Evolutionary conservation across 2,888 invertebrate genomes (phyloP).

Genomic region (Pediacus dermestoides): DNA sequence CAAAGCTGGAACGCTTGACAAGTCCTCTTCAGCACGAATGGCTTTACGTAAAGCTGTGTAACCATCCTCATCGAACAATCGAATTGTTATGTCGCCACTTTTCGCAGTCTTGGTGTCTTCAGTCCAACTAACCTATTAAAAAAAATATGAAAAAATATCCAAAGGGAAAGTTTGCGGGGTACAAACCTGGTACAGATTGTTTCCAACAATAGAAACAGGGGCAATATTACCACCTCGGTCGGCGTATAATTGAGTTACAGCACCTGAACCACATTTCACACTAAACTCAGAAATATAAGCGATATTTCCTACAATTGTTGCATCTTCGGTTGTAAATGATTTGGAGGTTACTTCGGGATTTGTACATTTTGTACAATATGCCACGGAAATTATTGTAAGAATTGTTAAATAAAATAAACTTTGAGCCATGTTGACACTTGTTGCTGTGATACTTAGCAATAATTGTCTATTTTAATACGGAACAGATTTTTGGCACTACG

Average conservation of each 20-base stretch:
- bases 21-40: slow-evolving; percentile 67
- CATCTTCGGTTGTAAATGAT: slow-evolving; percentile 89
- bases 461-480: too few relatives aligned
- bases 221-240: slow-evolving; percentile 83
- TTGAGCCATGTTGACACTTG: slow-evolving; percentile 22
- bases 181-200: slow-evolving; percentile 79
- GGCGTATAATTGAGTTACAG: slow-evolving; percentile 70
- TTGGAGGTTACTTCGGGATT: slow-evolving; percentile 70
- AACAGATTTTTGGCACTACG: too few relatives aligned
- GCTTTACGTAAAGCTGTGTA: slow-evolving; percentile 83
- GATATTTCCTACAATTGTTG: slow-evolving; percentile 83
- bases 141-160: slow-evolving; percentile 10
- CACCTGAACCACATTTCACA: slow-evolving; percentile 70
- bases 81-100: slow-evolving; percentile 75
- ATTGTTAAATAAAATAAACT: slow-evolving; percentile 18
- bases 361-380: slow-evolving; percentile 49
- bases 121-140: slow-evolving; percentile 82
- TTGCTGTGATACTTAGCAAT: slow-evolving; percentile 7
- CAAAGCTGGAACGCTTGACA: slow-evolving; percentile 64
- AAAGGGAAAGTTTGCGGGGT: slow-evolving; percentile 4
- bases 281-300: slow-evolving; percentile 90
- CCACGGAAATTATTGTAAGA: slow-evolving; percentile 24
- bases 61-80: slow-evolving; percentile 89
- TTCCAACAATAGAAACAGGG: slow-evolving; percentile 75
- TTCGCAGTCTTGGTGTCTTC: slow-evolving; percentile 81